Evolutionary conservation across 2,113 vertebrate genomes (phyloP), one percentile per base, ranked within the genome.

Genomic region (Bostrychus sinensis): DNA sequence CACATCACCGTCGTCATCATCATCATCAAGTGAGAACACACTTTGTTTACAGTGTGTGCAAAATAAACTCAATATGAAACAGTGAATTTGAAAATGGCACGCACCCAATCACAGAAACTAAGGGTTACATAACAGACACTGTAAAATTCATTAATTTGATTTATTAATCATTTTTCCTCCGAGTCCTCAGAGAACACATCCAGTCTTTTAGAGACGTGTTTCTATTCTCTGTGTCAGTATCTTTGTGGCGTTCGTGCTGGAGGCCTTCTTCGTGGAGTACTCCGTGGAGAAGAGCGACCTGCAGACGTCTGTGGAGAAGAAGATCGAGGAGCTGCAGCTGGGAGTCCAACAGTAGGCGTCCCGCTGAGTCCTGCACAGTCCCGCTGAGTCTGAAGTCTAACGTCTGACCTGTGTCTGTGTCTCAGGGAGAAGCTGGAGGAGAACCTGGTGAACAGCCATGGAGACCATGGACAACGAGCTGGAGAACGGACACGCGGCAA

Each of bases 201-300:
- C n/a, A n/a, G n/a, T n/a, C n/a, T n/a, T n/a, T n/a, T n/a, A n/a
- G n/a, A n/a, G n/a, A n/a, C n/a, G n/a, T n/a, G n/a, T 22, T 48
- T 59, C 14, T 39, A 34, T 10, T 34, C n/a, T 41, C 4, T 73
- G 2, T 14, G 30, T 19, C 84, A 98, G 96, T n/a, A 98, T 98
- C 81, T 97, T 98, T 0, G 91, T 97, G 76, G 95, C 96, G 0
- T 98, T 98, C 62, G 93, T 98, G 45, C 80, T 97, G 61, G 96
- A 98, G 83, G 96, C 95, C 0, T 98, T 98, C 89, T 94, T 97
- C 65, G 92, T 98, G 77, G 96, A 96, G 41, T 97, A 97, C 62
- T 95, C 94, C 0, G 51, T 97, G 38, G 95, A 94, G 46, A 97
- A 95, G 68, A 94, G 93, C n/a, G 91, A 95, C 72, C 89, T 97